A percentile compares a stretch with the other conserved stretches of the same genome.
Conservation (phyloP, 2,888 invertebrate species). For the Harpalus rubripes region DNA sequence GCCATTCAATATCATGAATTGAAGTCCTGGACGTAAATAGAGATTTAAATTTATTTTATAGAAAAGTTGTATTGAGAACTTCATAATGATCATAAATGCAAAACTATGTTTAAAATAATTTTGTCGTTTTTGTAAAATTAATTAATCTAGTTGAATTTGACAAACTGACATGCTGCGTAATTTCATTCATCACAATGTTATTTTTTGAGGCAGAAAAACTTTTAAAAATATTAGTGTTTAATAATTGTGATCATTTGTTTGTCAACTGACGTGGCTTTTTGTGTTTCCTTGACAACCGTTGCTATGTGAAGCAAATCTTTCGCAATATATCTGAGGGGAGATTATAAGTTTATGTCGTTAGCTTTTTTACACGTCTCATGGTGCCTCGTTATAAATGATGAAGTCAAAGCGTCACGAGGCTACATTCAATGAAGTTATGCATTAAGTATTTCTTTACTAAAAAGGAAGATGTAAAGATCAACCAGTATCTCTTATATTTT, state of each 20-base stretch:
- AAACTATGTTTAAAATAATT: constrained; percentile 35
- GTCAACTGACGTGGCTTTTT: constrained; percentile 4
- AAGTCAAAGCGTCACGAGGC: neutral
- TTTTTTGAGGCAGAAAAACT: constrained; percentile 1
- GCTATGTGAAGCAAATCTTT: constrained; percentile 13
- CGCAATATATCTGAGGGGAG: constrained; percentile 24
- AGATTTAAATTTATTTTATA: constrained; percentile 25
- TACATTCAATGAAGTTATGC: neutral
- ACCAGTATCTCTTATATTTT: no score
- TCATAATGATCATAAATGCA: constrained; percentile 36
- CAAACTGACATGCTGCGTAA: constrained; percentile 26
- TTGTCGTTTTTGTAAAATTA: constrained; percentile 18
- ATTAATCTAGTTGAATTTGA: no score
- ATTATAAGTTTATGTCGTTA: constrained; percentile 55
- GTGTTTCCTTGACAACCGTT: neutral
- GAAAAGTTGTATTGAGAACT: constrained; percentile 23
- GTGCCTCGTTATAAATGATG: constrained; percentile 28
- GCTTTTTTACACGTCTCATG: constrained; percentile 16
- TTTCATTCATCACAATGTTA: constrained; percentile 26
- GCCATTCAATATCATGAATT: constrained; percentile 11
- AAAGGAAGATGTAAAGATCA: no score
- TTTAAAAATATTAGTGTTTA: constrained; percentile 31
- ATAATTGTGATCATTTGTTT: constrained; percentile 47
- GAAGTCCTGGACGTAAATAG: neutral
- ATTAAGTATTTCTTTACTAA: neutral